Evolutionary conservation across 2,888 invertebrate genomes (phyloP).

Genomic region (Blastobasis adustella): DNA sequence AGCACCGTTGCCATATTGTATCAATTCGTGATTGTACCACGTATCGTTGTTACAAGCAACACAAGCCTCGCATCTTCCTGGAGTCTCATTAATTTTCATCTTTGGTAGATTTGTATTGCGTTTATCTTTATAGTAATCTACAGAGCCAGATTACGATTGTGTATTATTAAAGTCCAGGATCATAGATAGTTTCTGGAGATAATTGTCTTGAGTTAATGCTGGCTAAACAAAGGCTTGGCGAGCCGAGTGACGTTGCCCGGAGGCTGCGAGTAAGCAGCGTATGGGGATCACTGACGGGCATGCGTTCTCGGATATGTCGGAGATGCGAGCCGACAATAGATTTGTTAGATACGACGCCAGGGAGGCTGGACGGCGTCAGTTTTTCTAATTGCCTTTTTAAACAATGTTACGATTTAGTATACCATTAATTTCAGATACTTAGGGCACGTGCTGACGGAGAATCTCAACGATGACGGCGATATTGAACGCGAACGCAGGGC

Average conservation of each 20-base stretch:
- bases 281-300: constrained; percentile 1
- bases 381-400: no score
- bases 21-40: no score
- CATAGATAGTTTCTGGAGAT: constrained; percentile 54
- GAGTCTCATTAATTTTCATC: neutral
- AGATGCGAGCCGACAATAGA: neutral
- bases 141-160: constrained; percentile 22
- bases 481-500: no score
- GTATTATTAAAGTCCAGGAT: constrained; percentile 33
- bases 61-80: neutral
- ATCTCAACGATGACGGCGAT: no score
- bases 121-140: constrained; percentile 4
- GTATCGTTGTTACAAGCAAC: no score
- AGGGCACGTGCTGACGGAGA: no score
- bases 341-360: neutral
- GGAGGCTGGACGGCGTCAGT: no score
- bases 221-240: constrained; percentile 53
- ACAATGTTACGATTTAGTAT: no score
- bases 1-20: no score
- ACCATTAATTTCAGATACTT: no score
- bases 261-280: constrained; percentile 23
- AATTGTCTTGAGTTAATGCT: constrained; percentile 54
- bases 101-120: neutral
- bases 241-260: constrained; percentile 49
- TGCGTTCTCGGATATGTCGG: neutral